phyloP scores from a whole-genome alignment of 2,888 invertebrate genomes.

The Agrotis ipsilon region DNA sequence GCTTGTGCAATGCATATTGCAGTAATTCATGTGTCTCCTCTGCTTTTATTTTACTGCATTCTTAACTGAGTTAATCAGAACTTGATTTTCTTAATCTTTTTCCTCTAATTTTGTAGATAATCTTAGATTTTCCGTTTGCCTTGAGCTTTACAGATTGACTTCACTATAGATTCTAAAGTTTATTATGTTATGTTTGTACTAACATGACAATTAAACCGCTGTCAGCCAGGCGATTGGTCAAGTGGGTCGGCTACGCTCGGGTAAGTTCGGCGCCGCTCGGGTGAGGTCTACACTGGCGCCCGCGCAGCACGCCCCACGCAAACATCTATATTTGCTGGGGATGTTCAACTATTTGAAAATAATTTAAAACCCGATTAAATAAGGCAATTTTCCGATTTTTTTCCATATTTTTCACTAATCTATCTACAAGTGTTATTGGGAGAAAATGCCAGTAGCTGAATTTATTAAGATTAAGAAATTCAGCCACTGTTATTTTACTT shows the following conservation, averaged over 20 bases:
- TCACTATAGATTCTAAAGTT: too few species aligned
- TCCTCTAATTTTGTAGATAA: constrained; percentile 7
- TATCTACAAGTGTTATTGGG: too few species aligned
- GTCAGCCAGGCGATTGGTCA: constrained; percentile 65
- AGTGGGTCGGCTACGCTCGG: constrained; percentile 68
- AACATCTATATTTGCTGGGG: constrained; percentile 78
- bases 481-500: neutral
- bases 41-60: too few species aligned
- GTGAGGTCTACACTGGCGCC: constrained; percentile 58
- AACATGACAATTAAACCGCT: constrained; percentile 57
- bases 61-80: neutral
- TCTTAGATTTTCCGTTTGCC: neutral
- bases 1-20: too few species aligned
- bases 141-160: neutral
- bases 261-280: constrained; percentile 53
- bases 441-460: too few species aligned
- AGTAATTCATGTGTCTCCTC: too few species aligned
- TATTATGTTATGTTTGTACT: neutral
- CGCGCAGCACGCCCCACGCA: constrained; percentile 65
- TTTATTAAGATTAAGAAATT: too few species aligned
- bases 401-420: too few species aligned
- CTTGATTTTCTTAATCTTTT: neutral
- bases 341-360: constrained; percentile 72
- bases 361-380: neutral
- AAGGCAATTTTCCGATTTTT: neutral